Base-by-base conservation (phyloP, 2,888 invertebrate species). In the Stenolophus ochropezus region DNA sequence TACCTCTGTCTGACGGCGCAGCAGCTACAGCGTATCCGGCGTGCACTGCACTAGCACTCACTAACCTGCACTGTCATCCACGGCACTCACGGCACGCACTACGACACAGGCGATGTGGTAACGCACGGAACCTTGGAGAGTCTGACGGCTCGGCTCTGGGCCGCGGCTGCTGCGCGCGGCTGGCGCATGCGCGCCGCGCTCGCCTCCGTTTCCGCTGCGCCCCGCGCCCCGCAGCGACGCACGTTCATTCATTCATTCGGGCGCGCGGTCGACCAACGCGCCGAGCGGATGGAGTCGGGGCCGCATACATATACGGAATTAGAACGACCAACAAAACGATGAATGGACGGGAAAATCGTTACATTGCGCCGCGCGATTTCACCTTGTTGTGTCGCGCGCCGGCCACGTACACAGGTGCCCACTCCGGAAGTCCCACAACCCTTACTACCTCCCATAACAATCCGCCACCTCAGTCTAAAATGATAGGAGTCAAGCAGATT, bases 121-220 rank as follows among this genome's bases (percentile, higher is more conserved):
- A 90, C 91, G 90, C 90, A 91, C 91, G 90, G 89, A 91, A 91
- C 91, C 91, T 91, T 91, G 91, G 90, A 90, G 90, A 90, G 91
- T 91, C 91, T 91, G 87, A 86, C 90, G 90, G 89, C 89, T 90
- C 89, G 90, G 89, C 5, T 89, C 90, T 89, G 90, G 91, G 90
- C 90, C 90, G 90, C 83, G 85, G 89, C 89, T 88, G 89, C 42
- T 47, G 42, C 21, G 42, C 27, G 61, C 56, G 56, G 74, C 82
- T 71, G 79, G 85, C 84, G 80, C 79, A 51, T 88, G 69, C 69
- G 74, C 82, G 33, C 27, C 42, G 42, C 49, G 23, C 4, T 49
- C 18, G 73, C 23, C 49, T 47, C 73, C 73, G 73, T 21, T 49
- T 47, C 73, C 14, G 18, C 23, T 53, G 23, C 56, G 20, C 53